Percentiles rank a stretch among this genome's conserved stretches.
phyloP scores from a whole-genome alignment of 2,113 vertebrate species.

The Jacana jacana region DNA sequence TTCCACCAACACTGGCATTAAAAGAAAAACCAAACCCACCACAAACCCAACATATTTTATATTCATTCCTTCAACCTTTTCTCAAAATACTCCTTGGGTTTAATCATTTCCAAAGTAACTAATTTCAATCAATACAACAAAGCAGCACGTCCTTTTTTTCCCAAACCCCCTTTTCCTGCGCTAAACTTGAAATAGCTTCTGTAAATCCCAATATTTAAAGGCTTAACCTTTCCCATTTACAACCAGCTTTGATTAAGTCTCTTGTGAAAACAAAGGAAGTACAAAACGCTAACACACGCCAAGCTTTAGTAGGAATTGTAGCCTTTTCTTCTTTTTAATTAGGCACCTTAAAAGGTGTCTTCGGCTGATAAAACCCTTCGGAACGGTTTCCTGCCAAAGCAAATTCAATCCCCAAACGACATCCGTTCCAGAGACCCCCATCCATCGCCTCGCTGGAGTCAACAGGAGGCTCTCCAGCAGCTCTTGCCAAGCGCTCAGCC shows the following conservation, averaged over 20 bases:
- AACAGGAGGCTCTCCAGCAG: not conserved
- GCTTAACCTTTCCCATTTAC: not conserved
- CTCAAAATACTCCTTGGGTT: not conserved
- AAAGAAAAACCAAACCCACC: not conserved
- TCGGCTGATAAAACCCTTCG: not conserved
- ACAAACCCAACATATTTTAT: not conserved
- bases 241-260: not conserved
- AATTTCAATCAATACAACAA: not conserved
- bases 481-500: not conserved
- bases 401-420: not conserved
- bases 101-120: not conserved
- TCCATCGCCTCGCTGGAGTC: not conserved
- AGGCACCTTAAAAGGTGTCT: constrained; percentile 43
- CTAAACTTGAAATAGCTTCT: not conserved
- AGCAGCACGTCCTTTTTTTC: fast-evolving
- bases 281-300: not conserved
- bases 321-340: not conserved
- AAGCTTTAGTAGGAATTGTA: not conserved
- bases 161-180: not conserved
- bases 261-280: not conserved
- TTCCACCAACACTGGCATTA: not conserved
- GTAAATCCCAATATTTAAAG: not conserved
- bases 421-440: not conserved
- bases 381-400: not conserved
- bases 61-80: not conserved